Evolutionary conservation across 2,888 invertebrate genomes (phyloP).

Genomic region (Agriopis aurantiaria): DNA sequence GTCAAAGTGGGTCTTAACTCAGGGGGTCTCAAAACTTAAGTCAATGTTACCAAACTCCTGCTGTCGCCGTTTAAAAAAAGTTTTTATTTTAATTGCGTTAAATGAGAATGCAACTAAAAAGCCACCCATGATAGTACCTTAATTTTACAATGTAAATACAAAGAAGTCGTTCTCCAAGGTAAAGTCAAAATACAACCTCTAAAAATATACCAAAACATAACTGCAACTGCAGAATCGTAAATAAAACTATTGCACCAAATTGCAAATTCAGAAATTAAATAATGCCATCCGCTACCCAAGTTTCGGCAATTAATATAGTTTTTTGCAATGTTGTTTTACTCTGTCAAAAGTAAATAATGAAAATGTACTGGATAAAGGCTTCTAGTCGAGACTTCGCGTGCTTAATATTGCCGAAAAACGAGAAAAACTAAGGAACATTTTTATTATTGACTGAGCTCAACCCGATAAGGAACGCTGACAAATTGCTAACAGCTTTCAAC

Average conservation of each 20-base stretch:
- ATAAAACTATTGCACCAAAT: constrained; percentile 47
- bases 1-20: too few species aligned
- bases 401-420: constrained; percentile 75
- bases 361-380: constrained; percentile 68
- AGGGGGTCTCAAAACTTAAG: too few species aligned
- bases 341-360: constrained; percentile 74
- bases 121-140: not conserved
- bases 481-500: constrained; percentile 77
- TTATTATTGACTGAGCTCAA: constrained; percentile 79
- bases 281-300: constrained; percentile 60
- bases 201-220: constrained; percentile 7
- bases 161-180: not conserved
- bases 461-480: constrained; percentile 79
- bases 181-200: constrained; percentile 6
- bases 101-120: not conserved
- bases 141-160: constrained; percentile 1
- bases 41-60: too few species aligned
- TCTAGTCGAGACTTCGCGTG: constrained; percentile 78
- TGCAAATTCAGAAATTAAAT: constrained; percentile 55
- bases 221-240: constrained; percentile 23
- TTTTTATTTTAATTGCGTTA: too few species aligned
- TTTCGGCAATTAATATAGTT: constrained; percentile 74
- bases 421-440: constrained; percentile 73
- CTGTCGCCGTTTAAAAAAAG: too few species aligned
- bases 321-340: constrained; percentile 71